Base-by-base conservation (phyloP, 2,797 vertebrate genomes). In the Chiloscyllium punctatum region DNA sequence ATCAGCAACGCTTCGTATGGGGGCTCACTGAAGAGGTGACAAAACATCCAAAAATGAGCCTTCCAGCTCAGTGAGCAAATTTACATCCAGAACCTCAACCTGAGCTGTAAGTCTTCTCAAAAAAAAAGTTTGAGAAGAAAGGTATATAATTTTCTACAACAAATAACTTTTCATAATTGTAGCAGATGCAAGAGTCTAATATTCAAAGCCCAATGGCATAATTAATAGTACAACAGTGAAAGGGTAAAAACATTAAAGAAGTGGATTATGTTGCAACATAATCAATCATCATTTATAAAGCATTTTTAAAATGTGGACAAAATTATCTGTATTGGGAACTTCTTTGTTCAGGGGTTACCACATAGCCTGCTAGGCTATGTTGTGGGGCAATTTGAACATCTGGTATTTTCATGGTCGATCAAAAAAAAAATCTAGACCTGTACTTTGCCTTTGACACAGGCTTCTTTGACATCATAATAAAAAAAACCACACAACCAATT, bases 391-490 rank as follows among this genome's bases (percentile, higher is more conserved):
- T 57, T 23, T 74, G 48, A 27, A 57, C 71, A 95, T 77, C 71
- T 95, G 94, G 71, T 7, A 77, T 57, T n/a, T 95, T 77, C 48
- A 77, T 51, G 27, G 48, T 33, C n/a, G 71, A 48, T 18, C 51
- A 57, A 77, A 69, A 77, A 77, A 69, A 77, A 69, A 72, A 74
- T 74, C 94, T 51, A 33, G 69, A 18, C 11, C 30, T 74, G 27
- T 94, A 74, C 74, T 74, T 94, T 94, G 30, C 66, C 68, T 15
- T 68, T 42, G 42, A 94, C 94, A 74, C 88, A 91, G 69, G 69
- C 69, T 94, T 74, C 25, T 69, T 48, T 94, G 69, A 94, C 42
- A 94, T 72, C 48, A 72, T 30, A 25, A 51, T 21, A 91, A 33
- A 91, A 91, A 66, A 42, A 51, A 66, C 92, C 42, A 94, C 69